Evolutionary conservation across 2,888 invertebrate genomes (phyloP), one percentile per base, ranked within the genome.

Genomic region (Chrysolina haemoptera): DNA sequence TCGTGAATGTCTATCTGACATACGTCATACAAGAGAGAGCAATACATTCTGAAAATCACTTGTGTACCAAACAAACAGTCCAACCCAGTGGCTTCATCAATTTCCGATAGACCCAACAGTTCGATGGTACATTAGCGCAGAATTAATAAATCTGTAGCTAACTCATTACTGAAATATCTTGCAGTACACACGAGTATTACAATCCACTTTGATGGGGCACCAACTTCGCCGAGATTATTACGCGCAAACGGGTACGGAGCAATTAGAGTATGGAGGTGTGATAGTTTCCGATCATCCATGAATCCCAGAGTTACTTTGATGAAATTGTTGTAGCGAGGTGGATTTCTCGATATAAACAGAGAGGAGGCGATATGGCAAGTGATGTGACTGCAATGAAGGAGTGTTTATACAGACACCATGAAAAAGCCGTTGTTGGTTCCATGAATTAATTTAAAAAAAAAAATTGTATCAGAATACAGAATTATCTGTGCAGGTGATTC

Each of bases 161-260:
- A 35, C 53, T 59, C 59, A 59, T 35, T 35, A 59, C 59, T 35
- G 10, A 59, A 59, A 27, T 59, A 59, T 59, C 35, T 59, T 27
- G 59, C 59, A 59, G n/a, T 22, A 59, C 22, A 35, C 10, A 14
- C 9, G 59, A 27, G 59, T 59, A 14, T 27, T 59, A n/a, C 59
- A 35, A 27, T 59, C 27, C 59, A 27, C 59, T 59, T 59, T 35
- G 59, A 59, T 35, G 59, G 10, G n/a, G 27, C n/a, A 59, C 59
- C 59, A 35, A 59, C 27, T 59, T 59, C 5, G 35, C n/a, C 59
- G 59, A 27, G 59, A 59, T 59, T 59, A 59, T 59, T 59, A 27
- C 59, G 59, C 59, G 16, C 35, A 59, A 59, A 59, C n/a, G 59
- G 59, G 1, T 35, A 14, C 59, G 22, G 27, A 22, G 59, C 59